Conservation (phyloP, 2,888 invertebrate genomes). For the Drosophila percnosoma region DNA sequence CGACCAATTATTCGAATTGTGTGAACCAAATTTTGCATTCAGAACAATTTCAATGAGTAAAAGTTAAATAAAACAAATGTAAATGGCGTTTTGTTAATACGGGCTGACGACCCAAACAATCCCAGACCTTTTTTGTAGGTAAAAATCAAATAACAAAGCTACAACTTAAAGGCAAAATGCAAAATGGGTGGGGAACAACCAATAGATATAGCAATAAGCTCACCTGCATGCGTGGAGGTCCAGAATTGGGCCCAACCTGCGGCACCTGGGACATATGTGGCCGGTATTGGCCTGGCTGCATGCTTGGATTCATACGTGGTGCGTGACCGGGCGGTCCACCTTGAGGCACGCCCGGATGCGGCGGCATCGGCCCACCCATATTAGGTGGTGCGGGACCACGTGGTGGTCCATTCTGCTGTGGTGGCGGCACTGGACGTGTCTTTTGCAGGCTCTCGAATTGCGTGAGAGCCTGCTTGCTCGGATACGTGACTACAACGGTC, state of each 20-base stretch:
- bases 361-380: slow-evolving; percentile 85
- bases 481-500: slow-evolving; percentile 96
- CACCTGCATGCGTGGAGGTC: slow-evolving; percentile 88
- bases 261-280: slow-evolving; percentile 87
- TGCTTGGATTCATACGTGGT: slow-evolving; percentile 87
- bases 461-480: slow-evolving; percentile 94
- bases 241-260: slow-evolving; percentile 87
- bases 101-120: slow-evolving; percentile 37
- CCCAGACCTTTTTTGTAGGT: slow-evolving; percentile 26
- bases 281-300: slow-evolving; percentile 87
- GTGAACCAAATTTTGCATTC: slow-evolving; percentile 77
- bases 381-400: slow-evolving; percentile 85
- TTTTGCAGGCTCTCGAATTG: slow-evolving; percentile 97
- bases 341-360: slow-evolving; percentile 84
- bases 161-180: slow-evolving; percentile 29
- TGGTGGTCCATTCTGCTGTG: slow-evolving; percentile 86
- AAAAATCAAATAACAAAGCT: slow-evolving; percentile 24
- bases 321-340: slow-evolving; percentile 86
- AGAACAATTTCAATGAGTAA: slow-evolving; percentile 82
- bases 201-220: slow-evolving; percentile 33
- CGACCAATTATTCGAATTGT: slow-evolving; percentile 39
- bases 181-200: slow-evolving; percentile 13
- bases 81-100: slow-evolving; percentile 58
- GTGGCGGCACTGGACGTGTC: slow-evolving; percentile 93
- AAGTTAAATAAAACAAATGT: slow-evolving; percentile 58